Base-by-base conservation (phyloP, 2,113 vertebrate species). In the Hydrochoerus hydrochaeris region DNA sequence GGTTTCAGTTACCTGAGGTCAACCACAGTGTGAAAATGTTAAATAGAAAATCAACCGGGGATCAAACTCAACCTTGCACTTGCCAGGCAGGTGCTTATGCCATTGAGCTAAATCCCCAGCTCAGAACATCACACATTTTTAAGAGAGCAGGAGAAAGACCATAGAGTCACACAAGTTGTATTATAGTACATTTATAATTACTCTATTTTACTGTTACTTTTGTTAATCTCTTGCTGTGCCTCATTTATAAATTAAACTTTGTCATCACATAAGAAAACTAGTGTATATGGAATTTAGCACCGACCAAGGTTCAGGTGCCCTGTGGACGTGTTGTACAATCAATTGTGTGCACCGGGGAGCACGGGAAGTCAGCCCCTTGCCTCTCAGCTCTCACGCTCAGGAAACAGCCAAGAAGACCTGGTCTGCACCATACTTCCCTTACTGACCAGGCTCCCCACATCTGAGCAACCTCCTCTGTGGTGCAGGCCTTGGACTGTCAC, bases 401-500 rank as follows among this genome's bases (percentile, higher is more conserved):
- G 73, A 65, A 58, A 32, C 26, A 32, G 49, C 5, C 57, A 2
- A 12, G 77, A 49, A 67, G 60, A 38, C 14, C 13, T 35, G 8
- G 57, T 30, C 57, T 12, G 60, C n/a, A 5, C 1, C 1, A 10
- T 30, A 3, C 14, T 0, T 0, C 7, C 38, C 3, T 58, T 24
- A 16, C 46, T 20, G 58, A 69, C 52, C 75, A 8, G 35, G 7
- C 35, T 44, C 41, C 1, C 60, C 69, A 35, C 14, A 7, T 28
- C n/a, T 49, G 88, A 58, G 38, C 26, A 35, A 0, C 26, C 20
- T 10, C 11, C 69, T 22, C 38, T 60, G 38, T 44, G 35, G 62
- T 0, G 0, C 44, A 0, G 17, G 71, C 60, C 80, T 8, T 17
- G 88, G 20, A 49, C 88, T 17, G 49, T 20, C 0, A 0, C 44